Evolutionary conservation across 2,113 vertebrate genomes (phyloP).

Genomic region (Pithys albifrons): DNA sequence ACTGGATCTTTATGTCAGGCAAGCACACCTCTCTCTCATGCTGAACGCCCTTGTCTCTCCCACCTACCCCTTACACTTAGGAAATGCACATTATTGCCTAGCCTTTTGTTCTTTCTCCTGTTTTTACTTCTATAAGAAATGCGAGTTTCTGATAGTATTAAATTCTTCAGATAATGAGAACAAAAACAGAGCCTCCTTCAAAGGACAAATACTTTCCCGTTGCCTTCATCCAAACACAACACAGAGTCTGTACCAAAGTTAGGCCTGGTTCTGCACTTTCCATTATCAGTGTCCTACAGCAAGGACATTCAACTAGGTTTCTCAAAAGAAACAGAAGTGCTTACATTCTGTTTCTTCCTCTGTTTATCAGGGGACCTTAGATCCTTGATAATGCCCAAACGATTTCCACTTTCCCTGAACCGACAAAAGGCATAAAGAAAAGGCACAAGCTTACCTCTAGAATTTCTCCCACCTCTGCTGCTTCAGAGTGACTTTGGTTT

Average conservation of each 20-base stretch:
- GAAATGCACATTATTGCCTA: not conserved
- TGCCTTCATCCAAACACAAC: not conserved
- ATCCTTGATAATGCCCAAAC: not conserved
- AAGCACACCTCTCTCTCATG: not conserved
- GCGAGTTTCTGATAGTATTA: not conserved
- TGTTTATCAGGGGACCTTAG: not conserved
- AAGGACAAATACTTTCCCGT: not conserved
- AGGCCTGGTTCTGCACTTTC: not conserved
- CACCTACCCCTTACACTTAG: not conserved
- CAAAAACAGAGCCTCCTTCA: not conserved
- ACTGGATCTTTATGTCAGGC: not conserved
- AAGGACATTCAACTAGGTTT: not conserved
- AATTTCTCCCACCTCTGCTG: not conserved
- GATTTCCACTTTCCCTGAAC: not conserved
- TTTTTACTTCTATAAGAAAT: not conserved
- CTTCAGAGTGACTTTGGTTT: not conserved
- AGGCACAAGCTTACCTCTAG: not conserved
- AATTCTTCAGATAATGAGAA: not conserved
- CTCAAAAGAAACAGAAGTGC: not conserved
- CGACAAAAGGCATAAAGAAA: not conserved
- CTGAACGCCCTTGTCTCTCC: not conserved
- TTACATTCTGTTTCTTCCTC: not conserved
- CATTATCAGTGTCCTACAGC: not conserved
- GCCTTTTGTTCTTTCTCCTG: not conserved
- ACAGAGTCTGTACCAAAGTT: not conserved